Evolutionary conservation across 1,140 invertebrate genomes (phyloP), one percentile per base, ranked within the genome.

Genomic region (Sinonovacula constricta): DNA sequence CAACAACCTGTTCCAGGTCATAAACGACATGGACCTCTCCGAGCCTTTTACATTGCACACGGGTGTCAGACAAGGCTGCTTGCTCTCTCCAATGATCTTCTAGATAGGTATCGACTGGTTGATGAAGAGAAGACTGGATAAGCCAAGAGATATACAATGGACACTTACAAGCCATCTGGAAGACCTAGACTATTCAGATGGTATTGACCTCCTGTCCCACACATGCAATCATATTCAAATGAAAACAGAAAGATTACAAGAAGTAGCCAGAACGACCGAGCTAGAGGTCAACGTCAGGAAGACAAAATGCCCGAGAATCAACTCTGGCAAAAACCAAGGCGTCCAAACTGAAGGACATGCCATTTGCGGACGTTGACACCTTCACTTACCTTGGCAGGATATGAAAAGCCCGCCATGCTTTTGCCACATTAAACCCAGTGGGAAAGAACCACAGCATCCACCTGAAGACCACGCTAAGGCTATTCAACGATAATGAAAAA

Each of bases 11-110:
- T 69, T 57, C 65, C 69, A 81, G 51, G 63, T 83, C 26, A 75
- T 82, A 14, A 69, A 75, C 36, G 53, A 80, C 3, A 56, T 70
- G 22, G 60, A 80, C n/a, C 56, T 81, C 2, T 59, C 77, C 7
- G 68, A 79, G 54, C 67, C 80, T 33, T 81, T 83, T 36, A 0
- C 22, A 54, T 51, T 83, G 33, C 57, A 75, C 28, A 81, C 72
- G 30, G 65, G 69, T n/a, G 70, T 80, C 12, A 76, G 68, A 51
- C 80, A 79, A 45, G 80, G 67, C 31, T 81, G 80, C 53, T 24
- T 65, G 22, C 56, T 78, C 24, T 71, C 80, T 18, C 74, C 66
- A 22, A 70, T 63, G 62, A 53, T 81, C n/a, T 81, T 78, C 74
- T 57, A 66, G 53, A 53, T 76, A 24, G 56, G n/a, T 80, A 66